phyloP scores from a whole-genome alignment of 2,113 vertebrate genomes.

The Muscicapa adusta region DNA sequence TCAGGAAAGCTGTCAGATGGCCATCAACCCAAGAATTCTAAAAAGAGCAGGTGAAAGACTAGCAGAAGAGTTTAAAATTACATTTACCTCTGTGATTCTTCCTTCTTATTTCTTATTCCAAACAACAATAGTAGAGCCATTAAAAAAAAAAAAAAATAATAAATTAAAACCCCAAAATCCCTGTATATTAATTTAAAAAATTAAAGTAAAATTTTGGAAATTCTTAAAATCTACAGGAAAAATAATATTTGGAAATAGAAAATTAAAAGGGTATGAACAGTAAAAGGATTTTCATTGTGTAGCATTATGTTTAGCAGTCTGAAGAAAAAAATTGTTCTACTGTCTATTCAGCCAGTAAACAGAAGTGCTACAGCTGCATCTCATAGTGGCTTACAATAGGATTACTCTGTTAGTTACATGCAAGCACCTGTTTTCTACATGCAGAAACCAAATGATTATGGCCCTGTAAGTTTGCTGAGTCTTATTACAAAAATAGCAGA shows the following conservation, averaged over 20 bases:
- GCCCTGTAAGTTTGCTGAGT: background rate
- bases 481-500: background rate
- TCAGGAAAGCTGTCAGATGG: background rate
- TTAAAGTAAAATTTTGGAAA: background rate
- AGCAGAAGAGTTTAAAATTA: background rate
- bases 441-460: background rate
- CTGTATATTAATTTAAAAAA: background rate
- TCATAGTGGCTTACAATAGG: background rate
- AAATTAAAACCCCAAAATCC: accelerated
- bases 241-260: background rate
- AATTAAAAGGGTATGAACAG: background rate
- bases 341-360: background rate
- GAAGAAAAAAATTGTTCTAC: background rate
- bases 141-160: background rate
- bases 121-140: background rate
- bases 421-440: background rate
- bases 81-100: background rate
- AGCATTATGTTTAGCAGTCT: background rate
- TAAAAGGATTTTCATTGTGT: background rate
- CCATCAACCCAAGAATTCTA: background rate
- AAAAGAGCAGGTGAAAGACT: background rate
- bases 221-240: background rate
- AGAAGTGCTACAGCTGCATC: background rate
- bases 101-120: background rate
- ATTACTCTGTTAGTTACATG: background rate